Conservation (phyloP, 2,797 vertebrate species). For the Carcharodon carcharias region DNA sequence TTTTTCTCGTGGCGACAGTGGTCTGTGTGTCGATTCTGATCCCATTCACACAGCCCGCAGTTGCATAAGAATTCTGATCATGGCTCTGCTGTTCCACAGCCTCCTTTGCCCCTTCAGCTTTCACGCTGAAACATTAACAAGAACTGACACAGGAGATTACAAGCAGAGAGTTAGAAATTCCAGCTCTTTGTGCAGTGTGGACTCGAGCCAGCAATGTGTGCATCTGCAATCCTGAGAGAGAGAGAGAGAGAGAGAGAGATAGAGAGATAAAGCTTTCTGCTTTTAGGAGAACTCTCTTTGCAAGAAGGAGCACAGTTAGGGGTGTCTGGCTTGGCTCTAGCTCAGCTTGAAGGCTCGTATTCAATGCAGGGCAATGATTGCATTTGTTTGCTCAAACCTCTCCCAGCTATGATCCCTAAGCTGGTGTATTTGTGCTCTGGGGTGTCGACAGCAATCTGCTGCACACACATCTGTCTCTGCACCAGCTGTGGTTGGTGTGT, state of each 20-base stretch:
- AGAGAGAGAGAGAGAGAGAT: constrained; percentile 32
- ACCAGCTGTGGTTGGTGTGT: background rate
- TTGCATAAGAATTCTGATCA: constrained; percentile 87
- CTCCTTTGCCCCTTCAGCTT: constrained; percentile 84
- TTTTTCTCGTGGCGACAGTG: constrained; percentile 46
- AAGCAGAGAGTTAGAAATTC: constrained; percentile 98
- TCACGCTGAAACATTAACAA: constrained; percentile 94
- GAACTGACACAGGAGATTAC: constrained; percentile 99
- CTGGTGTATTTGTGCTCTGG: background rate
- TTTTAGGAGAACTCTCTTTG: constrained; percentile 38
- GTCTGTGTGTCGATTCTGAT: constrained; percentile 59
- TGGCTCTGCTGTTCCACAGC: constrained; percentile 90
- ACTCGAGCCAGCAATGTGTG: constrained; percentile 72
- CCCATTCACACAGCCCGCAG: constrained; percentile 63
- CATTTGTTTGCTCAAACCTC: background rate
- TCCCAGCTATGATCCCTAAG: background rate
- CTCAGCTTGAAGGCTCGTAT: background rate
- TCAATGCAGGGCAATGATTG: background rate
- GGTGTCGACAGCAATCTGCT: background rate
- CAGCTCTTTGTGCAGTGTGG: constrained; percentile 90
- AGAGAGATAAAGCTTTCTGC: constrained; percentile 43
- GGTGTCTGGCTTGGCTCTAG: background rate
- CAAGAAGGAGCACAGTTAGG: constrained; percentile 39
- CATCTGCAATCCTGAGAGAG: constrained; percentile 73
- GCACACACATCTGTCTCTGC: background rate